A percentile compares a stretch with the other conserved stretches of the same genome.
Conservation (phyloP, 2,888 invertebrate species). For the Macrophya alboannulata region DNA sequence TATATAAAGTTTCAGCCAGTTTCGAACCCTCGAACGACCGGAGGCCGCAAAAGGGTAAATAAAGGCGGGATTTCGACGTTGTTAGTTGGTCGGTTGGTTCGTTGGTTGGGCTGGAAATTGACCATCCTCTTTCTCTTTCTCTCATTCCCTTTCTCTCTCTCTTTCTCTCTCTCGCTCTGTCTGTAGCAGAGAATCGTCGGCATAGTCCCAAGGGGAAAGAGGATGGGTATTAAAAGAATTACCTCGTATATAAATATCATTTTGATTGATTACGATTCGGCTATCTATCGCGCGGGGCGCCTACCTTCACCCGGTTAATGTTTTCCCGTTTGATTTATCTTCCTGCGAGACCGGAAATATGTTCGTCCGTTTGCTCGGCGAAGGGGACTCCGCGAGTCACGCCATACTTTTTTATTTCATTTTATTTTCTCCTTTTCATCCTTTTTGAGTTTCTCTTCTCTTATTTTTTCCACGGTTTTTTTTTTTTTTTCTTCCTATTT, state of each 20-base stretch:
- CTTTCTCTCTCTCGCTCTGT: neutral
- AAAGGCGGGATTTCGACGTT: slow-evolving; percentile 39
- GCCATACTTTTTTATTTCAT: neutral
- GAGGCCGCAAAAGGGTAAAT: slow-evolving; percentile 51
- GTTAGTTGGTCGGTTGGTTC: slow-evolving; percentile 41
- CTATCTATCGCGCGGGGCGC: slow-evolving; percentile 43
- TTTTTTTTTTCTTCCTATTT: neutral
- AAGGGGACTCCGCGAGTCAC: slow-evolving; percentile 17
- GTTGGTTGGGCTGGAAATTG: slow-evolving; percentile 40
- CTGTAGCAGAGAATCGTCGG: neutral
- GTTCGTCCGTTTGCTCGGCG: slow-evolving; percentile 46
- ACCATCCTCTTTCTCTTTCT: slow-evolving; percentile 6
- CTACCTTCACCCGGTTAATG: slow-evolving; percentile 55
- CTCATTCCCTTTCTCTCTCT: neutral
- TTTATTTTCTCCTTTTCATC: neutral
- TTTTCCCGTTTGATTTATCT: slow-evolving; percentile 65
- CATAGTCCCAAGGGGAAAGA: neutral
- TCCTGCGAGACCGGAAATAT: slow-evolving; percentile 55
- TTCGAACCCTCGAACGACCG: slow-evolving; percentile 34
- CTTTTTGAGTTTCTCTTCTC: neutral
- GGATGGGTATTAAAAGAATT: slow-evolving; percentile 56
- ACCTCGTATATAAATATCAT: slow-evolving; percentile 65
- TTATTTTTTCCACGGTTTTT: neutral
- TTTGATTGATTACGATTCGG: slow-evolving; percentile 68
- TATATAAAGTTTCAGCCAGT: slow-evolving; percentile 45